phyloP scores from a whole-genome alignment of 2,888 invertebrate genomes.

The Tenthredo distinguenda region DNA sequence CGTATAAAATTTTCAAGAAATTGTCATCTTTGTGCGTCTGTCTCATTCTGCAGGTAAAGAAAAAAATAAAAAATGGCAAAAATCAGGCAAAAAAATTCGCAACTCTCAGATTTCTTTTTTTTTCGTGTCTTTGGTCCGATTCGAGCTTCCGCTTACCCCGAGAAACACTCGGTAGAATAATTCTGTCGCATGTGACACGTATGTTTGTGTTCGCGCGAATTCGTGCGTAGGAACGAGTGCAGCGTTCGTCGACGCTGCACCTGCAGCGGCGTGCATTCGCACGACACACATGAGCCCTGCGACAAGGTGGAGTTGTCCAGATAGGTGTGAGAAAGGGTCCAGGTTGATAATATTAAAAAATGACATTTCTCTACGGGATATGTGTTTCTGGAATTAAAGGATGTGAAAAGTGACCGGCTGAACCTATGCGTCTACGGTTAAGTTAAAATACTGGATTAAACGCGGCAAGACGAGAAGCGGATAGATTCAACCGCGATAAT shows the following conservation, averaged over 20 bases:
- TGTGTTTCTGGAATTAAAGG: not conserved
- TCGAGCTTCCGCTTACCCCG: not conserved
- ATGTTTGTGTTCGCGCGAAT: not conserved
- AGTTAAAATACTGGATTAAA: conserved; percentile 28
- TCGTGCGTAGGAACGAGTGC: not conserved
- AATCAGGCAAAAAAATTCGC: not conserved
- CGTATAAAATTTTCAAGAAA: not conserved
- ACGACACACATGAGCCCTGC: not conserved
- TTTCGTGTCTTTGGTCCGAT: not conserved
- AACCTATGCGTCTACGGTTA: not conserved
- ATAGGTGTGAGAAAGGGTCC: not conserved
- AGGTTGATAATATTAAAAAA: not conserved
- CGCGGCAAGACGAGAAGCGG: conserved; percentile 41
- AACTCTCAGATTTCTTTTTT: not conserved
- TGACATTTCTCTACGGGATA: not conserved
- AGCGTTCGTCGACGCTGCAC: not conserved
- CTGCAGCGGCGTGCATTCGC: not conserved
- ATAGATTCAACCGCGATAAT: conserved; percentile 34
- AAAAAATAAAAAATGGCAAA: no score
- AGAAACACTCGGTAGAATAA: conserved; percentile 6
- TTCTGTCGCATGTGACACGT: not conserved
- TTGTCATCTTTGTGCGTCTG: not conserved
- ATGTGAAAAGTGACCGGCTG: not conserved
- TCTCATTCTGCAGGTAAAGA: not conserved
- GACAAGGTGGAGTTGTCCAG: not conserved